Evolutionary conservation across 2,113 vertebrate species (phyloP).

Genomic region (Caracal caracal): DNA sequence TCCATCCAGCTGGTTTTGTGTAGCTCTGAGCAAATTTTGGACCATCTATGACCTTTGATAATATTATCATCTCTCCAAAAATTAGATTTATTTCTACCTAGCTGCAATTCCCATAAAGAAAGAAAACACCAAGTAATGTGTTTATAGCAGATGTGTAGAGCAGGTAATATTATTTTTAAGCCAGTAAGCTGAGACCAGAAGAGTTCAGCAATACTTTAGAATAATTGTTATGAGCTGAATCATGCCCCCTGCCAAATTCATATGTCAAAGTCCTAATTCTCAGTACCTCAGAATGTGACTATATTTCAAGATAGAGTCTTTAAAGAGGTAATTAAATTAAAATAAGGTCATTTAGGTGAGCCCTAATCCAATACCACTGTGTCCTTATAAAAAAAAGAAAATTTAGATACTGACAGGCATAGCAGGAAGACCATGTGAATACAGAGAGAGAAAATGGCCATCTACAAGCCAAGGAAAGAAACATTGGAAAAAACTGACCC

Average conservation of each 20-base stretch:
- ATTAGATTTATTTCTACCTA: conserved; percentile 25
- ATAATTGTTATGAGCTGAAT: background rate
- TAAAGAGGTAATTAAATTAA: background rate
- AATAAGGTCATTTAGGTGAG: background rate
- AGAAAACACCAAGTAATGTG: background rate
- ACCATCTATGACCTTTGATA: background rate
- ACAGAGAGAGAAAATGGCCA: background rate
- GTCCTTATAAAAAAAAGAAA: background rate
- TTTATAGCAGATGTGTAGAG: background rate
- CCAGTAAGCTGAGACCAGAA: conserved; percentile 1
- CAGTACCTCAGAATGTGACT: background rate
- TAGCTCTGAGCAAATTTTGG: background rate
- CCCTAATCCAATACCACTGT: background rate
- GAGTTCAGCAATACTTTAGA: background rate
- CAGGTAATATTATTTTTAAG: background rate
- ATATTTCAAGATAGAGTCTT: background rate
- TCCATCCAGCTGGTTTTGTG: background rate
- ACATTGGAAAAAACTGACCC: background rate
- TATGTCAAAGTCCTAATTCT: background rate
- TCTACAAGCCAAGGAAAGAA: background rate
- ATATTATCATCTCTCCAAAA: conserved; percentile 24
- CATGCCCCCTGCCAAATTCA: background rate
- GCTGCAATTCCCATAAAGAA: background rate
- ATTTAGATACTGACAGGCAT: background rate
- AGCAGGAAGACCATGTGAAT: background rate